A percentile compares a stretch with the other conserved stretches of the same genome.
Evolutionary conservation across 2,797 vertebrate genomes (phyloP).

Genomic region (Helostoma temminkii): DNA sequence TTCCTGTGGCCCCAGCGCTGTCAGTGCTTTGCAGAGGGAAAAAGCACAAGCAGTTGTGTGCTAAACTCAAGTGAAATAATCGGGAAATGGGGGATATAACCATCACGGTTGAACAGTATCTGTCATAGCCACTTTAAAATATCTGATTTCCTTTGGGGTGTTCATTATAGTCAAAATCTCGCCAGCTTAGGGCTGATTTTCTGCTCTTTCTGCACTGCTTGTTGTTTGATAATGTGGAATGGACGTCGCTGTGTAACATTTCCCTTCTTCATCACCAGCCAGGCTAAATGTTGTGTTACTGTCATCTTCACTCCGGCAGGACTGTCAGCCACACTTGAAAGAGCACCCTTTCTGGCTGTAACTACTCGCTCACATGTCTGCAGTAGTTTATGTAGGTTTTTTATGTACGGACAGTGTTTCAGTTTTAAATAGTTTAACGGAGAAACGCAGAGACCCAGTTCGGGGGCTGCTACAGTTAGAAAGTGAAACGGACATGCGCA

Average conservation of each 20-base stretch:
- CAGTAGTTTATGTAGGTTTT: slow-evolving; percentile 28
- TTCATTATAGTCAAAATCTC: slow-evolving; percentile 5
- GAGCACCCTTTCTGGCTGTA: slow-evolving; percentile 3
- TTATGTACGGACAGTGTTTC: slow-evolving; percentile 3
- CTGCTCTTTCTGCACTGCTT: slow-evolving; percentile 46
- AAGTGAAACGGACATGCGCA: slow-evolving; percentile 84
- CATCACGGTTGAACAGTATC: background rate
- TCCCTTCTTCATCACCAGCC: slow-evolving; percentile 76
- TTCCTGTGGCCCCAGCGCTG: slow-evolving; percentile 81
- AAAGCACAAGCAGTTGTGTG: slow-evolving; percentile 71
- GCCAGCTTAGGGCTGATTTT: slow-evolving; percentile 5
- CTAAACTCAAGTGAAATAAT: slow-evolving; percentile 64
- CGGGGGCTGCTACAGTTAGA: slow-evolving; percentile 65
- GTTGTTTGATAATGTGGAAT: slow-evolving; percentile 75
- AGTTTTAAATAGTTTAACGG: slow-evolving; percentile 56
- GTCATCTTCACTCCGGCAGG: slow-evolving; percentile 40
- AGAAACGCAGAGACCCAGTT: slow-evolving; percentile 55
- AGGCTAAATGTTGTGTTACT: slow-evolving; percentile 60
- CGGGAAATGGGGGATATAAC: slow-evolving; percentile 9
- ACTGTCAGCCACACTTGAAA: background rate
- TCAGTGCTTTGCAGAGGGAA: slow-evolving; percentile 78
- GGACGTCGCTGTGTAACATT: slow-evolving; percentile 79
- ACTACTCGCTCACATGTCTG: background rate
- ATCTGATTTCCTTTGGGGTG: background rate
- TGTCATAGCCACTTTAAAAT: slow-evolving; percentile 5